These are phyloP conservation scores for Polia nebulosa DNA, from an alignment of 2,888 invertebrate genomes.

Conservation along the genomic window DNA sequence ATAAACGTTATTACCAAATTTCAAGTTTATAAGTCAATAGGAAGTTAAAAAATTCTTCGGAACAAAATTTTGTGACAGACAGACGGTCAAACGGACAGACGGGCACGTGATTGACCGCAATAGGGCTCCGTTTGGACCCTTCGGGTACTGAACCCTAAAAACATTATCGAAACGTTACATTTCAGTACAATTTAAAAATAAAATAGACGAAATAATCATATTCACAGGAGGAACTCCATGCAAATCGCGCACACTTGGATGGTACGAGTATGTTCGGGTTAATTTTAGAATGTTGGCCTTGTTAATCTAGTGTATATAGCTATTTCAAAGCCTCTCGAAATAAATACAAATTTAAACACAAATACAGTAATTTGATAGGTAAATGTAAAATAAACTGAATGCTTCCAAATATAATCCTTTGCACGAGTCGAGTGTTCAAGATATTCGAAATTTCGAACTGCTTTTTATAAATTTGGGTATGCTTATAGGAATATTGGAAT, in stretches of 20 bases:
- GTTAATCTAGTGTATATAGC: neutral
- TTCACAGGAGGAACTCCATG: too few relatives aligned
- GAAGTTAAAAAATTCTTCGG: too few relatives aligned
- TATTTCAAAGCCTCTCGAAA: slow-evolving; percentile 8
- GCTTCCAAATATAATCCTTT: slow-evolving; percentile 19
- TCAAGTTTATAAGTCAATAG: too few relatives aligned
- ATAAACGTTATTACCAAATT: too few relatives aligned
- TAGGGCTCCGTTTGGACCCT: too few relatives aligned
- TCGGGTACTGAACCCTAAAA: too few relatives aligned
- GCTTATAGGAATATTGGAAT: slow-evolving; percentile 24
- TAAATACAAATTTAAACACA: neutral
- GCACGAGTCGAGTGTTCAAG: slow-evolving; percentile 1
- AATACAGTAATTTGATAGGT: neutral
- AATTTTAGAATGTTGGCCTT: slow-evolving; percentile 1
- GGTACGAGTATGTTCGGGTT: neutral
- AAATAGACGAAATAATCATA: neutral
- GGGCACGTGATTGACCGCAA: too few relatives aligned
- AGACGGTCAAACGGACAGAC: too few relatives aligned
- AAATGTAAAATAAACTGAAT: slow-evolving; percentile 25
- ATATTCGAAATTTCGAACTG: slow-evolving; percentile 1
- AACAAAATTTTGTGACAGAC: too few relatives aligned
- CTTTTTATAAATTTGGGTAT: slow-evolving; percentile 17
- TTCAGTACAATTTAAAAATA: neutral
- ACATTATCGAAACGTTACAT: too few relatives aligned
- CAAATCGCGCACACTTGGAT: too few relatives aligned